These are phyloP conservation scores for Alouatta palliata DNA, from an alignment of 2,113 vertebrate genomes.

Conservation along the genomic window DNA sequence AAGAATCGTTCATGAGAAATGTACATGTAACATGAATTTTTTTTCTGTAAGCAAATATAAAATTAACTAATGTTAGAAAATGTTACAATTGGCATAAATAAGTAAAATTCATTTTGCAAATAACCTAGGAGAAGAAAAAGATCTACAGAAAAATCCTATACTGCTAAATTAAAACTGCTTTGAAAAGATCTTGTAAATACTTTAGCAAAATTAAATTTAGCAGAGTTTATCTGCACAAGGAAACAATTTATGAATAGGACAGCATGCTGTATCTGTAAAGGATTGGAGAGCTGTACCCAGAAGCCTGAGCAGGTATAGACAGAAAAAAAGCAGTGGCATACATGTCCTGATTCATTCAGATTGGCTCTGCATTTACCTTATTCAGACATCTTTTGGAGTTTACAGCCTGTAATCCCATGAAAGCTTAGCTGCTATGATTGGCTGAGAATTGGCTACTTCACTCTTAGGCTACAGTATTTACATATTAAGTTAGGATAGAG, in stretches of 20 bases:
- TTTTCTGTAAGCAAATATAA: not conserved
- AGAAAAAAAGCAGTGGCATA: not conserved
- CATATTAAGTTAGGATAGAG: not conserved
- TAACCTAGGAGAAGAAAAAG: not conserved
- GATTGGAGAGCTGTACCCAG: not conserved
- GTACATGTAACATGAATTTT: not conserved
- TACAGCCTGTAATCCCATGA: not conserved
- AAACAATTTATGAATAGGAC: not conserved
- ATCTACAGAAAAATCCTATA: not conserved
- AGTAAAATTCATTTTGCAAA: not conserved
- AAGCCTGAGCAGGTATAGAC: not conserved
- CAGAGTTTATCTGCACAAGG: not conserved
- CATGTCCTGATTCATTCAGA: not conserved
- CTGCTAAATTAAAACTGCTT: not conserved
- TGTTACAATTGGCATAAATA: not conserved
- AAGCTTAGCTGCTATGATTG: not conserved
- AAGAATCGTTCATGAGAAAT: not conserved
- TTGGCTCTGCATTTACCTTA: not conserved
- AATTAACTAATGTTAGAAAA: not conserved
- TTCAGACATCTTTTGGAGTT: not conserved
- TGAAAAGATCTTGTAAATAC: not conserved
- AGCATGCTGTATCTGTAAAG: not conserved
- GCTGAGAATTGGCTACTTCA: not conserved
- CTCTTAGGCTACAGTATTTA: not conserved
- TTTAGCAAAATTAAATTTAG: not conserved